Base-by-base conservation (phyloP, 2,113 vertebrate species). In the Suncus etruscus region DNA sequence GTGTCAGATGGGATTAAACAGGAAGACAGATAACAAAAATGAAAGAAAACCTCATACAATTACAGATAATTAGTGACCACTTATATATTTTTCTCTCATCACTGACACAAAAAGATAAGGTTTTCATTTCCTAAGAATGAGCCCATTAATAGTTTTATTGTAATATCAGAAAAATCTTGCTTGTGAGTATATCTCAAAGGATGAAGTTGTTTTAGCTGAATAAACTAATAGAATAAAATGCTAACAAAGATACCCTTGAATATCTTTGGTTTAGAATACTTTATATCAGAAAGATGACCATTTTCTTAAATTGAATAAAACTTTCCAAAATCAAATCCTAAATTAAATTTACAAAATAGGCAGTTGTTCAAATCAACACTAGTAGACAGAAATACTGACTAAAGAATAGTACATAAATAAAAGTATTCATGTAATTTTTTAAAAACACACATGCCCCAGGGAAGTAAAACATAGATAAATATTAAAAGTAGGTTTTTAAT, bases 41-140 rank as follows among this genome's bases (percentile, higher is more conserved):
- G 93, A 97, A 94, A 94, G 86, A 78, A 94, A 97, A 69, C 12
- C 87, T 95, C 95, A 93, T 11, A 11, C 68, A 83, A 84, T 54
- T 95, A 93, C 84, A 93, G 68, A 89, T 70, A 94, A 96, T 83
- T 90, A 50, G 94, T 87, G 86, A 50, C 79, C 83, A 78, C 48
- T 92, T 94, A 86, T 82, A 94, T 3, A 20, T 95, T 96, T 91
- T 87, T 91, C 86, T 69, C 24, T 95, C 93, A 97, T 76, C 92
- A 83, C 81, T 78, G 89, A 93, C 88, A 94, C 66, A 83, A 91
- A 95, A 94, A 96, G 94, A 61, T 86, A 96, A 96, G 90, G 77
- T 66, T 93, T 50, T 93, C 94, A 92, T 95, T 96, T 96, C 61
- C 89, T 91, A 95, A 70, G 32, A 96, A 94, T 75, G 91, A 65